phyloP scores from a whole-genome alignment of 1,140 invertebrate genomes.

The Rhopalosiphum maidis region DNA sequence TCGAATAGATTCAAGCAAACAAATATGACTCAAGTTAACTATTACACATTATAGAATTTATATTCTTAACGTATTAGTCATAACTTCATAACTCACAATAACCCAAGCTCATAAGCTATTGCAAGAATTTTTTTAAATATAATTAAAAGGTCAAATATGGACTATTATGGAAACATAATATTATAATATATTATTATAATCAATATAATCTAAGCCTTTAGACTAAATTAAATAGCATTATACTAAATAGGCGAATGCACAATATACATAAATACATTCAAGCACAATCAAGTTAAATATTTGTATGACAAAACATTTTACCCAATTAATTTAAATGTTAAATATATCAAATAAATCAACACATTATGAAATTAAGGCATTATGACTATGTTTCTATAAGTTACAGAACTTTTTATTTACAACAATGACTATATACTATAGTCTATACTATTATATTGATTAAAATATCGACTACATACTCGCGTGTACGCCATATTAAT shows the following conservation, averaged over 20 bases:
- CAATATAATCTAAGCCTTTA: neutral
- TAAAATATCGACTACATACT: neutral
- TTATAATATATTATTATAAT: neutral
- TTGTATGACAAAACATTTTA: too few species aligned
- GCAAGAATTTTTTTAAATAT: neutral
- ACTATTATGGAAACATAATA: neutral
- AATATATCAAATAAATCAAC: neutral
- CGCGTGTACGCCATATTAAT: too few species aligned
- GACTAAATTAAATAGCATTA: neutral
- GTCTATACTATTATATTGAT: neutral
- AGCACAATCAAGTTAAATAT: neutral
- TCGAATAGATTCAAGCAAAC: neutral
- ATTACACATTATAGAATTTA: neutral
- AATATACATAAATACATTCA: neutral
- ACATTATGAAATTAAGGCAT: neutral
- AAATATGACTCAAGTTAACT: slow-evolving; percentile 33
- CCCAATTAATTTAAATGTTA: too few species aligned
- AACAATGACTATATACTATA: too few species aligned
- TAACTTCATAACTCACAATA: neutral
- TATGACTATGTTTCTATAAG: neutral
- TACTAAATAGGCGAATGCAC: neutral
- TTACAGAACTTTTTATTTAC: neutral
- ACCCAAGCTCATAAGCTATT: neutral
- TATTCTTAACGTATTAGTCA: slow-evolving; percentile 36
- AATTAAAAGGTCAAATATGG: neutral